Percentiles rank a stretch among this genome's conserved stretches.
Conservation (phyloP, 2,113 vertebrate species). For the Semnornis frantzii region DNA sequence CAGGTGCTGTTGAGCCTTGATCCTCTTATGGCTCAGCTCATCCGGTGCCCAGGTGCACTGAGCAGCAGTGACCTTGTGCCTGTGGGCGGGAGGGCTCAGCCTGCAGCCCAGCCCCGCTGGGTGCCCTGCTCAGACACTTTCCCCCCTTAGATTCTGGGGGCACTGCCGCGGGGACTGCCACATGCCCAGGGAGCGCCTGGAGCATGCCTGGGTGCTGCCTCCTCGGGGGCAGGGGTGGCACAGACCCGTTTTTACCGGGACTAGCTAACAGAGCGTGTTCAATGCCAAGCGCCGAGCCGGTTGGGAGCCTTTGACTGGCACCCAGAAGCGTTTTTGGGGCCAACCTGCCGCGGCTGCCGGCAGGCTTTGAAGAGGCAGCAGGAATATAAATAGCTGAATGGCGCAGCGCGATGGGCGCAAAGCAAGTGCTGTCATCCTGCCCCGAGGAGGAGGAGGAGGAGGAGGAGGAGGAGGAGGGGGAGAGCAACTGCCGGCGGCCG, state of each 20-base stretch:
- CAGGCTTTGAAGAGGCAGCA: neutral
- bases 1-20: conserved; percentile 26
- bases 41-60: rapidly evolving
- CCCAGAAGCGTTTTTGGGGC: neutral
- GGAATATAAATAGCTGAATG: conserved; percentile 58
- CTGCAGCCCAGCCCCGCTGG: neutral
- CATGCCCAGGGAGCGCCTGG: neutral
- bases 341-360: neutral
- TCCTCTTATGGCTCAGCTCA: conserved; percentile 27
- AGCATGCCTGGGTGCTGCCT: rapidly evolving
- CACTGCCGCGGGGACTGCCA: rapidly evolving
- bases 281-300: rapidly evolving
- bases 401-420: neutral
- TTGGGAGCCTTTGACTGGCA: neutral
- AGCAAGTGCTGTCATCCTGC: conserved; percentile 45
- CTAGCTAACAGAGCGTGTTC: neutral
- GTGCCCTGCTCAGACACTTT: neutral
- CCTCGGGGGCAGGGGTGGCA: neutral
- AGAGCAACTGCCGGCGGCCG: neutral
- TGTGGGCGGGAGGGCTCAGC: neutral
- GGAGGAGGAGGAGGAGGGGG: neutral
- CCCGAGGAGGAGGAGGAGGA: conserved; percentile 4
- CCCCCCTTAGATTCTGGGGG: rapidly evolving
- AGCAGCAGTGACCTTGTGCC: neutral
- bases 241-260: neutral